phyloP scores from a whole-genome alignment of 2,797 vertebrate species.

The Acridotheres tristis region DNA sequence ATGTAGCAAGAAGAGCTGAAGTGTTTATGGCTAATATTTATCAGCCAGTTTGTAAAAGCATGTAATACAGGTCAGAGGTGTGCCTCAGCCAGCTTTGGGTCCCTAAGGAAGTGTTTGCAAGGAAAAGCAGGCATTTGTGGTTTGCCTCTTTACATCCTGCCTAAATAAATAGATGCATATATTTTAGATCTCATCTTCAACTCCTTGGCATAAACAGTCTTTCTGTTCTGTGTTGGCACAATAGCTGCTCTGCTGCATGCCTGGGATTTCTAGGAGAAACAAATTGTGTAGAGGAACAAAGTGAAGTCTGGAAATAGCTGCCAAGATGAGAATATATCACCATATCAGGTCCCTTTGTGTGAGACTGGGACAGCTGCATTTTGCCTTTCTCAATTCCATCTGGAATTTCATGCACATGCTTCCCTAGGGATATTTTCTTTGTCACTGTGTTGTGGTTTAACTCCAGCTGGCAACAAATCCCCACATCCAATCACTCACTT shows the following conservation, averaged over 20 bases:
- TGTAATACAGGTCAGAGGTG: background rate
- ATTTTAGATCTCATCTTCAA: background rate
- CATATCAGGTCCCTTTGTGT: background rate
- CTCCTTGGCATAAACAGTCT: background rate
- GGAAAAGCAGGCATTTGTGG: background rate
- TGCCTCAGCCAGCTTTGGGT: background rate
- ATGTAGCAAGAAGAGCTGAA: background rate
- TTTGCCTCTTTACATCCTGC: background rate
- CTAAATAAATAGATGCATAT: background rate
- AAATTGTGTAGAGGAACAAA: background rate
- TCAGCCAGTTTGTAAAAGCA: background rate
- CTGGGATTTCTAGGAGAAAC: background rate
- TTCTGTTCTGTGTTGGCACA: background rate
- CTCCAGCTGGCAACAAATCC: background rate
- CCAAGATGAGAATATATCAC: background rate
- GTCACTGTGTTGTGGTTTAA: background rate
- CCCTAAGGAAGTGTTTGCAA: background rate
- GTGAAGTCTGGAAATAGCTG: background rate
- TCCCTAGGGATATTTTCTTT: slow-evolving; percentile 13
- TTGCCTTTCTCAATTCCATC: background rate
- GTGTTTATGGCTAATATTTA: background rate
- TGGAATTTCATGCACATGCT: slow-evolving; percentile 2
- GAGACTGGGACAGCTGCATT: background rate
- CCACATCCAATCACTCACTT: background rate
- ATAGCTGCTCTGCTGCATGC: background rate